Base-by-base conservation (phyloP, 2,113 vertebrate species). In the Triplophysa siluroides region DNA sequence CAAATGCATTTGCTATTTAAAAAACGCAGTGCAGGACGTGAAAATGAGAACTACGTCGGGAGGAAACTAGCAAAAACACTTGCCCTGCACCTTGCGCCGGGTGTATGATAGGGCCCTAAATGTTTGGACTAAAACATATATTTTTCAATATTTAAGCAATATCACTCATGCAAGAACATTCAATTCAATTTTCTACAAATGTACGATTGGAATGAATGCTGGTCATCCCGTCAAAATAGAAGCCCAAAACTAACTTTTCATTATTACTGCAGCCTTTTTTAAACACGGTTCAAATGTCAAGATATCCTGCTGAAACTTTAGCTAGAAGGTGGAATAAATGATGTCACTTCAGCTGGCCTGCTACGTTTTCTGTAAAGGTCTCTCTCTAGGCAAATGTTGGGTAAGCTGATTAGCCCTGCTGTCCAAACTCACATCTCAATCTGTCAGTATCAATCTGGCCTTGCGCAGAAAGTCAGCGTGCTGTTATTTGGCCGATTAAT, bases 371-470 rank as follows among this genome's bases (percentile, higher is more conserved):
- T 12, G 9, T 33, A 79, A 79, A 69, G 54, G 54, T 52, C 58
- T 4, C 26, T 60, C 78, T 64, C 14, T 29, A 45, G 1, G 13
- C 10, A 11, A 16, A 16, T 18, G 38, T 19, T 60, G 62, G 1
- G 84, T 87, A 87, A 90, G 88, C 82, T 66, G 52, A 90, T 88
- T 87, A 89, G 11, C 43, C 45, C 21, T 29, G 83, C 85, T 88
- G 83, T 79, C 85, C 86, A 86, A 83, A 81, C 80, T 79, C n/a
- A 83, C 83, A 90, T 87, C 86, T 83, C 87, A 88, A 81, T 87
- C 84, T 89, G 85, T 81, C 84, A 47, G 79, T 77, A 87, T 89
- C 85, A 88, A 77, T 61, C 88, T 85, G 83, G 84, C 83, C 84
- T 85, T 85, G 76, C 79, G 78, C 23, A 77, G 70, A 80, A 82